Base-by-base conservation (phyloP, 2,797 vertebrate species). In the Ceryle rudis region DNA sequence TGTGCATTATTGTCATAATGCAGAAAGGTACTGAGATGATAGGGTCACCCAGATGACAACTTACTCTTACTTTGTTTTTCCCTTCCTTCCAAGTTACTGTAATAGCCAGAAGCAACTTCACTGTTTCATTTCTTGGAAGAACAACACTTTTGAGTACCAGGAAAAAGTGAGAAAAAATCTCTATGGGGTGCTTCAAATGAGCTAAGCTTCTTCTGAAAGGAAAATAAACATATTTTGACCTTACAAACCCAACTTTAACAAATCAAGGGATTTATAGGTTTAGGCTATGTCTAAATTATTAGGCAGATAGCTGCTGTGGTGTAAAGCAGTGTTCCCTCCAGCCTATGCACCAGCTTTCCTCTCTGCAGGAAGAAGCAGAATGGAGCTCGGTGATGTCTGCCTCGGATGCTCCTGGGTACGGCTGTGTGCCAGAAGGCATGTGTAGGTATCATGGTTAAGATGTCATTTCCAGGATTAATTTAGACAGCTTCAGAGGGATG, bases 201-300 rank as follows among this genome's bases (percentile, higher is more conserved):
- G 10, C 6, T 65, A 65, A 86, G 2, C 35, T 66, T 37, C 37
- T 69, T 49, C 61, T 52, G 77, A 64, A 84, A 64, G 22, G 41
- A 94, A 94, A 91, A 93, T 42, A 95, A 93, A 75, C 14, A 47
- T 79, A 69, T 81, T 91, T 86, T 67, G 62, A 77, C 67, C 66
- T 62, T 55, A 70, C 35, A 93, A 91, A 83, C 91, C 0, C 42
- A 86, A 14, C 18, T 90, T 93, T 90, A 81, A 55, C 1, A 3
- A 42, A 60, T 79, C 14, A 52, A 69, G 35, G 19, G 17, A 35
- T 86, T 71, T 62, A 88, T 8, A 78, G 74, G 62, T 31, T 77
- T 51, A 69, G 61, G 37, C 54, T 71, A 6, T 25, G 26, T 65
- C 65, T 58, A 33, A 81, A 42, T 14, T 20, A n/a, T 29, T 42